These are phyloP conservation scores for Lytechinus variegatus DNA, from an alignment of 35 echinoderm and acorn worm species.

Conservation along the genomic window DNA sequence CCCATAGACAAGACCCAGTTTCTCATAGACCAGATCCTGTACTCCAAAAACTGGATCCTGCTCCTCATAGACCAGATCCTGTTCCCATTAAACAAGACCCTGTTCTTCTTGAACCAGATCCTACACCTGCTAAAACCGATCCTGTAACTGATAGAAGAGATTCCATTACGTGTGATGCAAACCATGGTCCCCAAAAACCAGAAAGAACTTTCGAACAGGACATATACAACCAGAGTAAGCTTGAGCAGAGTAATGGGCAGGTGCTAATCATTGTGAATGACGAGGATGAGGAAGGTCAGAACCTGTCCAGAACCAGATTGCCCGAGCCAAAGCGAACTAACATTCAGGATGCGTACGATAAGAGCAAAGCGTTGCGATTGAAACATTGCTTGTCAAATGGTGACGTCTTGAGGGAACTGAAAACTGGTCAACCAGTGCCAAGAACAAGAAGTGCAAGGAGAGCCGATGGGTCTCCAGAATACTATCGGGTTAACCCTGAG, in stretches of 20 bases:
- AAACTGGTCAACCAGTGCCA: background rate
- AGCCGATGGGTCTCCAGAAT: background rate
- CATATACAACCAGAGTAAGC: slow-evolving; percentile 28
- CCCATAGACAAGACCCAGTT: too few relatives aligned
- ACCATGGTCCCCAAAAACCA: background rate
- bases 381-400: slow-evolving; percentile 38
- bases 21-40: too few relatives aligned
- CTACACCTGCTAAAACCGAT: too few relatives aligned
- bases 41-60: background rate
- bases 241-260: background rate
- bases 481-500: background rate
- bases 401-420: background rate
- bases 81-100: too few relatives aligned
- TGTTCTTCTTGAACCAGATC: too few relatives aligned
- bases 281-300: background rate
- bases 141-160: too few relatives aligned
- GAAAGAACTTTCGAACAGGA: slow-evolving; percentile 22
- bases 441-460: background rate
- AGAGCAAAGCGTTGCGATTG: background rate
- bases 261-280: background rate
- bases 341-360: background rate
- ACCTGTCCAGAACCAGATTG: background rate
- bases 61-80: background rate
- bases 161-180: background rate
- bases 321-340: background rate